Evolutionary conservation across 2,888 invertebrate species (phyloP).

Genomic region (Parnassius smintheus): DNA sequence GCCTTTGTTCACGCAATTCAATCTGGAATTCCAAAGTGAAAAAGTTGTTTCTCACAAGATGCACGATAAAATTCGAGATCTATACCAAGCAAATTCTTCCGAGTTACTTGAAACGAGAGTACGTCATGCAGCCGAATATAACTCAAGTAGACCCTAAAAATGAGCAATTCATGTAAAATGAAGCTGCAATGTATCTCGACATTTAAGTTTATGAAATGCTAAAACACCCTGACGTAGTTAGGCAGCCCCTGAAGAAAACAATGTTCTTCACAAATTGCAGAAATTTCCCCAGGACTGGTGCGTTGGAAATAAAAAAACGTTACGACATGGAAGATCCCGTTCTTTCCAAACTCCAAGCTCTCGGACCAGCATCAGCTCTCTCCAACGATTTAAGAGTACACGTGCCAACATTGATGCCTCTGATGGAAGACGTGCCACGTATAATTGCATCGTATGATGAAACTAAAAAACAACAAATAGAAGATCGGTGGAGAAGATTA

Average conservation of each 20-base stretch:
- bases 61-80: slow-evolving; percentile 4
- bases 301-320: too few relatives aligned
- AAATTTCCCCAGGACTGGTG: too few relatives aligned
- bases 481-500: not conserved
- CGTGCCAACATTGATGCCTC: slow-evolving; percentile 22
- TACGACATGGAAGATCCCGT: slow-evolving; percentile 17
- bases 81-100: slow-evolving; percentile 3
- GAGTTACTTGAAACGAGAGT: slow-evolving; percentile 8
- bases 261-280: too few relatives aligned
- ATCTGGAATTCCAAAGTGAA: slow-evolving; percentile 27
- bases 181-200: slow-evolving; percentile 18
- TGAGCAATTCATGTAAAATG: not conserved
- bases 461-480: slow-evolving; percentile 20
- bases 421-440: slow-evolving; percentile 27
- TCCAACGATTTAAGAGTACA: slow-evolving; percentile 8
- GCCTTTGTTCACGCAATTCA: slow-evolving; percentile 29
- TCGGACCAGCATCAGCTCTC: slow-evolving; percentile 2
- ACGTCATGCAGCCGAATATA: not conserved
- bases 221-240: not conserved
- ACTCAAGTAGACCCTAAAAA: too few relatives aligned
- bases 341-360: slow-evolving; percentile 15
- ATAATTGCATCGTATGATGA: slow-evolving; percentile 15
- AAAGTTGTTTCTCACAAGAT: too few relatives aligned
- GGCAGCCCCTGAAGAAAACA: too few relatives aligned
- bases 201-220: not conserved